Conservation (phyloP, 2,113 vertebrate species). For the Myodes glareolus region DNA sequence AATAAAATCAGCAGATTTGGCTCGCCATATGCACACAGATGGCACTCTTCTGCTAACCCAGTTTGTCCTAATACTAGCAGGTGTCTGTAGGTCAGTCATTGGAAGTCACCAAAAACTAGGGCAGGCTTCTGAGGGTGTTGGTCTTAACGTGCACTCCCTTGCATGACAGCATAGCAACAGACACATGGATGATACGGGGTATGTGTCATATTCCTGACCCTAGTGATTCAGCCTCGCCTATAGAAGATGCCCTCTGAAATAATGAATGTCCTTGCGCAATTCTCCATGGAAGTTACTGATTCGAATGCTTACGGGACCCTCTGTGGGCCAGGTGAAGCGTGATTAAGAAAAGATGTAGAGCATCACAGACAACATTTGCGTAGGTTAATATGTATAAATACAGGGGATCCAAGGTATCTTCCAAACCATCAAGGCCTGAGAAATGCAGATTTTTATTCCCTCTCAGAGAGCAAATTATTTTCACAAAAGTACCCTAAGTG, state of each 20-base stretch:
- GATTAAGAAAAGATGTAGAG: constrained; percentile 45
- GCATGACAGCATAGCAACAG: not conserved
- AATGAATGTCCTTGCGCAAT: not conserved
- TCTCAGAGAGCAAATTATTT: constrained; percentile 17
- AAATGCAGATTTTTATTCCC: not conserved
- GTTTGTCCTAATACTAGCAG: constrained; percentile 66
- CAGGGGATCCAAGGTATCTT: constrained; percentile 32
- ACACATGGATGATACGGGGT: not conserved
- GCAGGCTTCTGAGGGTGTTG: not conserved
- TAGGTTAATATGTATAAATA: not conserved
- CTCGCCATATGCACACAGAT: constrained; percentile 59
- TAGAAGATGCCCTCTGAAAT: not conserved
- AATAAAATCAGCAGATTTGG: constrained; percentile 27
- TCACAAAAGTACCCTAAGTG: not conserved
- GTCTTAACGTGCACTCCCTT: not conserved
- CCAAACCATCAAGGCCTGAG: not conserved
- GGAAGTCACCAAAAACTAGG: constrained; percentile 51
- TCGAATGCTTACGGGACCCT: constrained; percentile 43
- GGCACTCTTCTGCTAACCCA: constrained; percentile 61
- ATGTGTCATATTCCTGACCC: not conserved
- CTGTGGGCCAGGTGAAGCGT: constrained; percentile 30
- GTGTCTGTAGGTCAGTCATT: constrained; percentile 71
- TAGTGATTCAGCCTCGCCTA: not conserved
- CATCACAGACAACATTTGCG: not conserved
- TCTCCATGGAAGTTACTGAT: constrained; percentile 43